Conservation (phyloP, 1,140 invertebrate genomes). For the Drosophila saltans region DNA sequence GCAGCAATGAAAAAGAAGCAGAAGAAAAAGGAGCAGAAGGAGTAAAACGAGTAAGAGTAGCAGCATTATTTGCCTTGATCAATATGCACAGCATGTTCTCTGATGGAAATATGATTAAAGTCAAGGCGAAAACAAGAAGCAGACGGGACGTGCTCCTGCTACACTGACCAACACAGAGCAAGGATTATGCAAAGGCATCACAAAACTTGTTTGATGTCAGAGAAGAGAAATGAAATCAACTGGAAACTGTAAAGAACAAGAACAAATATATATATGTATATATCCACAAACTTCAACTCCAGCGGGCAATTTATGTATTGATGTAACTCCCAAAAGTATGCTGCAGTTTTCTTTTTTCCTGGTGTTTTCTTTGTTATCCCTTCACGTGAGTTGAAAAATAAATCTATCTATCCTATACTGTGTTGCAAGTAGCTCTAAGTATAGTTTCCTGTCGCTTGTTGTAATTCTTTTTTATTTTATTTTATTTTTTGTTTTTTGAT, state of each 20-base stretch:
- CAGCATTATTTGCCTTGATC: conserved; percentile 53
- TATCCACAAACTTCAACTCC: conserved; percentile 13
- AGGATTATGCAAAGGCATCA: conserved; percentile 77
- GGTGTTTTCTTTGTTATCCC: neutral
- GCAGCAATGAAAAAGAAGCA: conserved; percentile 3
- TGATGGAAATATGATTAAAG: conserved; percentile 80
- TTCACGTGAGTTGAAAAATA: conserved; percentile 54
- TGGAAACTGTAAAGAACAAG: conserved; percentile 52
- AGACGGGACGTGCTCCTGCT: conserved; percentile 54
- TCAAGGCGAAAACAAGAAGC: conserved; percentile 67
- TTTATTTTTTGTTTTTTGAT: too few relatives aligned
- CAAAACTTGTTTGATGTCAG: conserved; percentile 74
- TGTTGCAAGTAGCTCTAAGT: conserved; percentile 27
- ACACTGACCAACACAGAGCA: conserved; percentile 44
- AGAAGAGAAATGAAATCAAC: conserved; percentile 54
- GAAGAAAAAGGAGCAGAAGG: too few relatives aligned
- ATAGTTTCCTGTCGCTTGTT: conserved; percentile 24
- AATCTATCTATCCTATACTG: conserved; percentile 10
- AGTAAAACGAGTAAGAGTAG: conserved; percentile 4
- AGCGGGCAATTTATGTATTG: conserved; percentile 44
- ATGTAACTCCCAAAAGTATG: conserved; percentile 39
- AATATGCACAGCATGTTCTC: conserved; percentile 65
- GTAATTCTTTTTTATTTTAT: conserved; percentile 31
- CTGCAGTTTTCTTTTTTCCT: conserved; percentile 42
- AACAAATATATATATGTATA: neutral